Conservation (phyloP, 2,888 invertebrate species). For the Ormyrus nitidulus region DNA sequence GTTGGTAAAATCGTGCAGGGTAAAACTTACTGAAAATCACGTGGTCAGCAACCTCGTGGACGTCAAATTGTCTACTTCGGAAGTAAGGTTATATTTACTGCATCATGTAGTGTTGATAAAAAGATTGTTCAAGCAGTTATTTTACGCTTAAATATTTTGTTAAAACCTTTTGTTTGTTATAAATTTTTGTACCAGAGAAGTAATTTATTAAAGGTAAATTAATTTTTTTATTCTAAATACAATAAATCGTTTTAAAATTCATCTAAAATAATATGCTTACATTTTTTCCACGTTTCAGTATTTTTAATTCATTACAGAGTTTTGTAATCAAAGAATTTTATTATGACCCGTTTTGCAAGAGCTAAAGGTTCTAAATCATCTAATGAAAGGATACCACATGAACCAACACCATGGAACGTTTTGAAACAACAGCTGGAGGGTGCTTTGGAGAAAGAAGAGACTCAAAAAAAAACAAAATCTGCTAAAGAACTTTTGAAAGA, state of each 20-base stretch:
- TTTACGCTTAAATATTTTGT: background rate
- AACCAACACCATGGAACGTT: slow-evolving; percentile 84
- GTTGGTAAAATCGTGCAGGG: too few relatives aligned
- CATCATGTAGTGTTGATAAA: background rate
- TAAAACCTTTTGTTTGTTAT: too few relatives aligned
- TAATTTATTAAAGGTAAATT: slow-evolving; percentile 1
- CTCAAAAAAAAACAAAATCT: slow-evolving; percentile 61
- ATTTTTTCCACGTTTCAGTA: background rate
- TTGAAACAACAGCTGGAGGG: slow-evolving; percentile 81
- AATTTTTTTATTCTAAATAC: background rate
- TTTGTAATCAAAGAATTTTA: slow-evolving; percentile 41
- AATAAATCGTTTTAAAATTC: background rate
- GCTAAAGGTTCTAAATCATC: slow-evolving; percentile 86
- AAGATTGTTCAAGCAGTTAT: background rate
- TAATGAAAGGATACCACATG: slow-evolving; percentile 82
- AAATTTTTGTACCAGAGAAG: too few relatives aligned
- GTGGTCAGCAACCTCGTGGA: background rate
- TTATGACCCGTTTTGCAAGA: slow-evolving; percentile 86
- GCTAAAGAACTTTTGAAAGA: slow-evolving; percentile 73
- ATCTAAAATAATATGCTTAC: background rate
- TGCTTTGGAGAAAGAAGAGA: slow-evolving; percentile 54
- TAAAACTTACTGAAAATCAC: background rate
- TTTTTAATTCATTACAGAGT: background rate
- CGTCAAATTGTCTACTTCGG: background rate
- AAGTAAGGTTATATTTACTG: slow-evolving; percentile 44